Base-by-base conservation (phyloP, 2,797 vertebrate species). In the Fistularia commersonii region DNA sequence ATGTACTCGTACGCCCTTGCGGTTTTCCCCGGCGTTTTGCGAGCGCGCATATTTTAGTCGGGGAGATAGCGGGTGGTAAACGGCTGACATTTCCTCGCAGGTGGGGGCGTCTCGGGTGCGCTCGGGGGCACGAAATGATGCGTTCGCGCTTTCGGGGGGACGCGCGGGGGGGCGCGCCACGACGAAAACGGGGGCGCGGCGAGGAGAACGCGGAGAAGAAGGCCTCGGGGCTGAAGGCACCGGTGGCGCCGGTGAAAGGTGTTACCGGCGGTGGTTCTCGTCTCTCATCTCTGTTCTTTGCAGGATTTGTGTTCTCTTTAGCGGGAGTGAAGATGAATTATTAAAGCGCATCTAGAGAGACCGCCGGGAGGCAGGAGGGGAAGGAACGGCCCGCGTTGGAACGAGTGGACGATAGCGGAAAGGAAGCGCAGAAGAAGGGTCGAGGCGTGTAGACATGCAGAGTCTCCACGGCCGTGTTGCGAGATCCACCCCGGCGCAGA, bases 31-130 rank as follows among this genome's bases (percentile, higher is more conserved):
- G 11, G 51, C 35, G 11, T 48, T 65, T 71, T 44, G 59, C 13
- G 50, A 68, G 75, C 47, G 41, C 68, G 69, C 66, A 77, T 78
- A 72, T n/a, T 83, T 76, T 74, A 73, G 78, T 62, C 46, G 63
- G 69, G 67, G 71, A 48, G 63, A 50, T 72, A 64, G 82, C 72
- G 81, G 84, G 85, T 80, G 85, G 81, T 85, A 87, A 87, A 82
- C 72, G 64, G 54, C 66, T 82, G 79, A 87, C 81, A 84, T 89
- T 87, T 86, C 81, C 73, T 79, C 85, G 79, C 83, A 88, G 89
- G 79, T 84, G 82, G 82, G 76, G 66, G 79, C 49, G 69, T 82
- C 69, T 74, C 69, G 75, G 78, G 82, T 76, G 82, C 76, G 83
- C 87, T 83, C 11, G 32, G 75, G 81, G 81, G 81, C 78, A 80